Evolutionary conservation across 2,888 invertebrate genomes (phyloP).

Genomic region (Eilema sororculum): DNA sequence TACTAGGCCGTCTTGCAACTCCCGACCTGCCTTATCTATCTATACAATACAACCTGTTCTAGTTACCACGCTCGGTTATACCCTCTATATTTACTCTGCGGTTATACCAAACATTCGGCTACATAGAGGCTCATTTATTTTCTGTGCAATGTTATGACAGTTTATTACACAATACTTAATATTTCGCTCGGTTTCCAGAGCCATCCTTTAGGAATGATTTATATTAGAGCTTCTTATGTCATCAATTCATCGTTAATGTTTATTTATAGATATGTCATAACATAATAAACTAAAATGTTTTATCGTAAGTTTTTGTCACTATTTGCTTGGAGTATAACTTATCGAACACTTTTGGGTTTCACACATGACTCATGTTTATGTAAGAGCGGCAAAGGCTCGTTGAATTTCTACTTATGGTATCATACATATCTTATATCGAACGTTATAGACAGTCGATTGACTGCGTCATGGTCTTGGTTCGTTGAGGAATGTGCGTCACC

Average conservation of each 20-base stretch:
- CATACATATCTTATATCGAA: slow-evolving; percentile 27
- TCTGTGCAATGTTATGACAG: slow-evolving; percentile 36
- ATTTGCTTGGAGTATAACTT: neutral
- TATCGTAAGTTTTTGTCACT: neutral
- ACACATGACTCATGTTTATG: slow-evolving; percentile 30
- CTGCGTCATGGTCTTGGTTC: slow-evolving; percentile 43
- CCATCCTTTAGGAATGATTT: neutral
- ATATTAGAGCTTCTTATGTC: neutral
- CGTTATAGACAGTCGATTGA: slow-evolving; percentile 21
- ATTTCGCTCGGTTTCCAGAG: slow-evolving; percentile 46
- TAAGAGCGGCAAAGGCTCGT: slow-evolving; percentile 22
- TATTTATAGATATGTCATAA: slow-evolving; percentile 9
- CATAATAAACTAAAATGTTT: neutral
- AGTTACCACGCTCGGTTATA: slow-evolving; percentile 40
- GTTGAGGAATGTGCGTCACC: slow-evolving; percentile 39
- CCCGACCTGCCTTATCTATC: slow-evolving; percentile 31
- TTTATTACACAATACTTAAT: slow-evolving; percentile 47
- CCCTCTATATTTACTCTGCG: neutral
- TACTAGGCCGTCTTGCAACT: slow-evolving; percentile 33
- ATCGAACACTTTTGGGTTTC: slow-evolving; percentile 17
- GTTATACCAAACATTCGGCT: slow-evolving; percentile 31
- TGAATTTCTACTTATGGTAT: slow-evolving; percentile 40
- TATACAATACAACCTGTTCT: slow-evolving; percentile 39
- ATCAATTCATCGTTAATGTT: neutral
- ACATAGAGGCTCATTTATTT: slow-evolving; percentile 30